phyloP scores from a whole-genome alignment of 2,113 vertebrate species.

The Epinephelus cyanopodus region DNA sequence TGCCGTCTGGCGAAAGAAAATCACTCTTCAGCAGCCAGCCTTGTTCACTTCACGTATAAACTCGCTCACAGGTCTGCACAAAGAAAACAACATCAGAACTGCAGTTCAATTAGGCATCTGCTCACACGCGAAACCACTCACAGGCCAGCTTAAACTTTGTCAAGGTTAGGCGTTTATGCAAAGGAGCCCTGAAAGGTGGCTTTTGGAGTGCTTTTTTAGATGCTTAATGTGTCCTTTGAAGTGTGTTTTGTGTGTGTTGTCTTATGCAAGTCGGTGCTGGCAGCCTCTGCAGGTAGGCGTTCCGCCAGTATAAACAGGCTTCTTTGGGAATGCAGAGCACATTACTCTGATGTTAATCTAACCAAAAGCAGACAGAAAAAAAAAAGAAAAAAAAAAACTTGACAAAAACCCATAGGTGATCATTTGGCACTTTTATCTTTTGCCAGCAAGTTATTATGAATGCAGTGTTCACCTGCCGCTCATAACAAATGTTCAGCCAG shows the following conservation, averaged over 20 bases:
- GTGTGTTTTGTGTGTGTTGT: constrained; percentile 25
- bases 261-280: constrained; percentile 25
- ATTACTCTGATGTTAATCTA: constrained; percentile 38
- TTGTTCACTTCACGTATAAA: not conserved
- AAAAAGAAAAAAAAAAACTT: not conserved
- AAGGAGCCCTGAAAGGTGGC: constrained; percentile 3
- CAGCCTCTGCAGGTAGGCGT: constrained; percentile 22
- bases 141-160: constrained; percentile 15
- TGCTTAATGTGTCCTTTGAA: constrained; percentile 35
- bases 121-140: constrained; percentile 18
- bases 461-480: not conserved
- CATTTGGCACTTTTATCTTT: constrained; percentile 21
- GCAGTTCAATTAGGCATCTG: constrained; percentile 46
- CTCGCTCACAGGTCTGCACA: not conserved
- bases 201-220: constrained; percentile 15
- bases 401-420: not conserved
- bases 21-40: not conserved
- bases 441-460: constrained; percentile 10
- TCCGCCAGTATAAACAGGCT: constrained; percentile 14
- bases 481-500: not conserved
- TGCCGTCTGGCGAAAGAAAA: not conserved
- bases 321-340: constrained; percentile 26
- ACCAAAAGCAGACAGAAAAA: not conserved
- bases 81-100: constrained; percentile 24
- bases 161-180: constrained; percentile 41